Evolutionary conservation across 2,113 vertebrate genomes (phyloP), one percentile per base, ranked within the genome.

Genomic region (Pardalotus punctatus): DNA sequence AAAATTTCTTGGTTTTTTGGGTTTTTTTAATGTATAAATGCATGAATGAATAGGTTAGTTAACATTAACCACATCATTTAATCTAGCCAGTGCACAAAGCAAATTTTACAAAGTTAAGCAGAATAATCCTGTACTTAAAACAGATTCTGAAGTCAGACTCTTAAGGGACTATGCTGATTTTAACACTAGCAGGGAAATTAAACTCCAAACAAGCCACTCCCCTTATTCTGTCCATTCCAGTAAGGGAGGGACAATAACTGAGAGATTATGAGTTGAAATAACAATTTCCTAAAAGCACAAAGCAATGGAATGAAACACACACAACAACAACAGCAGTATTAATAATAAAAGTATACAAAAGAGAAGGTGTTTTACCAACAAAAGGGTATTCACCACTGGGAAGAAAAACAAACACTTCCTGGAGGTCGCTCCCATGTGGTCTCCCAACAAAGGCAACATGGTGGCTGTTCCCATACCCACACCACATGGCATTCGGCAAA

Each of bases 391-490:
- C 19, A 57, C 24, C 35, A 20, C 20, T 3, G 4, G 20, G 42
- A 65, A 42, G 12, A 74, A 56, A 83, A 74, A 9, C 12, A 56
- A 56, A 29, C 5, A 5, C 6, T 24, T 65, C 29, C 12, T 14
- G 8, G 19, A 56, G n/a, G 28, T n/a, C 7, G 0, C 0, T 0
- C 19, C 58, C 6, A 1, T 1, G 1, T 29, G 23, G 50, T 65
- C 42, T 48, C 50, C 81, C 9, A 40, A 40, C 38, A 40, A 40
- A 65, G 70, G 19, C n/a, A 40, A 12, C 19, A 20, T n/a, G 50
- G 14, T 1, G 0, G 29, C 42, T 1, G 1, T 40, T 74, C 42
- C 29, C 6, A 5, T 18, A 11, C 42, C 29, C 6, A 5, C 18
- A 11, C 6, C 15, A 14, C 10, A 3, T 11, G 19, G 20, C 28